Percentiles rank a stretch among this genome's conserved stretches.
Evolutionary conservation across 2,113 vertebrate species (phyloP).

Genomic region (Centropus unirufus): DNA sequence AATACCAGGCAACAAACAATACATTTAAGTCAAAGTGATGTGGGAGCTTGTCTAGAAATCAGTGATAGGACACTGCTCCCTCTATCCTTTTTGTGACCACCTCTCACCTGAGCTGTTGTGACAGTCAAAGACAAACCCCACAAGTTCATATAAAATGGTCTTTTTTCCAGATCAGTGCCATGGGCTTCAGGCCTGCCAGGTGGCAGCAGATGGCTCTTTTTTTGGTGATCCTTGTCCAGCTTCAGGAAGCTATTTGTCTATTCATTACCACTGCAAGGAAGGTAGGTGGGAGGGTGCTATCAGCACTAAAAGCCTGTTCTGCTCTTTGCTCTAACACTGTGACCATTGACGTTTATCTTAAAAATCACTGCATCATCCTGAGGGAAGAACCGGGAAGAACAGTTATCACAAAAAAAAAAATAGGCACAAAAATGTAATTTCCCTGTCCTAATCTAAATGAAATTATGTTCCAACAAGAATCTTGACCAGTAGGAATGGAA

Average conservation of each 20-base stretch:
- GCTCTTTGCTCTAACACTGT: not conserved
- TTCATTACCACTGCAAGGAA: slow-evolving; percentile 89
- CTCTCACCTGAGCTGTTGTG: not conserved
- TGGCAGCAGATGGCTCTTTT: slow-evolving; percentile 77
- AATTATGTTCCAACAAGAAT: not conserved
- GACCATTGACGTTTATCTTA: not conserved
- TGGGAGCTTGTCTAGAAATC: not conserved
- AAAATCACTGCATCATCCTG: not conserved
- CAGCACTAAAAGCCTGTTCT: not conserved
- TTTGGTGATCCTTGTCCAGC: slow-evolving; percentile 88
- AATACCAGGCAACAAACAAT: not conserved
- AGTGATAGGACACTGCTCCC: not conserved
- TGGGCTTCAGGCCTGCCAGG: slow-evolving; percentile 89
- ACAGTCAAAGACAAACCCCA: not conserved
- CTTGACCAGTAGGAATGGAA: not conserved
- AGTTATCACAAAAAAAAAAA: not conserved
- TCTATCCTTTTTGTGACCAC: not conserved
- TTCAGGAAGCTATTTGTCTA: slow-evolving; percentile 86
- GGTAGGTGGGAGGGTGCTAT: slow-evolving; percentile 72
- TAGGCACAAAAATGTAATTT: not conserved
- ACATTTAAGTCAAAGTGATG: not conserved
- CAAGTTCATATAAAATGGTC: not conserved
- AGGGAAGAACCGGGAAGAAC: not conserved
- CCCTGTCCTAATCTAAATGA: not conserved
- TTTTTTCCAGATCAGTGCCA: slow-evolving; percentile 84